These are phyloP conservation scores for Machimus atricapillus DNA, from an alignment of 2,888 invertebrate species.

Conservation along the genomic window DNA sequence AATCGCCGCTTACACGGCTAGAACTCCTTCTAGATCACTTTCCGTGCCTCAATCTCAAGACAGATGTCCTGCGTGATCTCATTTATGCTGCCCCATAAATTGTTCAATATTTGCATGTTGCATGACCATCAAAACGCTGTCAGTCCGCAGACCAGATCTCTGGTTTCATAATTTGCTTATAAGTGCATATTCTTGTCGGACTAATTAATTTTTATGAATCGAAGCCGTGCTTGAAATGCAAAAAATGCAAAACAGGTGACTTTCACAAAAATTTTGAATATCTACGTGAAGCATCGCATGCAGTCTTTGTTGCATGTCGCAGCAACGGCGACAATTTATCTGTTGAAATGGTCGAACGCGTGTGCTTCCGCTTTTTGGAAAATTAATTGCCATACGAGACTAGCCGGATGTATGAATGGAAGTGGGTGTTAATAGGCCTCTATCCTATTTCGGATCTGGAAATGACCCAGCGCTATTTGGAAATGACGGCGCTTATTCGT, in stretches of 20 bases:
- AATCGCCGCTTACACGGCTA: neutral
- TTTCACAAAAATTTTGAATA: neutral
- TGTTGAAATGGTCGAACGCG: neutral
- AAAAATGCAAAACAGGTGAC: neutral
- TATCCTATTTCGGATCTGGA: neutral
- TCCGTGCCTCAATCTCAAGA: neutral
- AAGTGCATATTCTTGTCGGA: neutral
- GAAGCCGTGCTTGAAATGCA: neutral
- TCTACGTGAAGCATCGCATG: neutral
- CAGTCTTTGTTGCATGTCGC: neutral
- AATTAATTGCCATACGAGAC: neutral
- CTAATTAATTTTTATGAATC: neutral
- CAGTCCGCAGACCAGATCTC: neutral
- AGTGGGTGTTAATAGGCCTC: neutral
- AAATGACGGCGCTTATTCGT: neutral
- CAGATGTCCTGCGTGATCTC: constrained; percentile 14
- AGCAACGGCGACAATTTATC: neutral
- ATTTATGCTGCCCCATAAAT: constrained; percentile 20
- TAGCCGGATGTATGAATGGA: neutral
- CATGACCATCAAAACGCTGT: neutral
- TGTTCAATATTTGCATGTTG: neutral
- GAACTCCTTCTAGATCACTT: neutral
- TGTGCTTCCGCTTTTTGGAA: neutral
- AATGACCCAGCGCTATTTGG: neutral
- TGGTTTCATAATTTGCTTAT: neutral